phyloP scores from a whole-genome alignment of 2,888 invertebrate species.

The Homarus gammarus region DNA sequence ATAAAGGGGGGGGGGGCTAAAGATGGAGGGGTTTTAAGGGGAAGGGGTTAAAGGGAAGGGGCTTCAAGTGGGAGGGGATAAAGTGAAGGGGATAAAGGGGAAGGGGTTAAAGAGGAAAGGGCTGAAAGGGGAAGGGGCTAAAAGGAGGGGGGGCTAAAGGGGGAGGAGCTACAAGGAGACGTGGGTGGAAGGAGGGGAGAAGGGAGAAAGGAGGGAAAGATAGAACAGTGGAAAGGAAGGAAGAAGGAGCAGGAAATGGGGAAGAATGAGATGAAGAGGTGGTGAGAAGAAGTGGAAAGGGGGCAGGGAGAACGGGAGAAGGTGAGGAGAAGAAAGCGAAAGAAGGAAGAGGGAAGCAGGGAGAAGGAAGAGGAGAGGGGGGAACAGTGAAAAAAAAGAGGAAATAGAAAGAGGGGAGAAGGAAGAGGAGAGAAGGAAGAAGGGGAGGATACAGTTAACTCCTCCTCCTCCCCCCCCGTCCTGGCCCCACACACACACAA shows the following conservation, averaged over 20 bases:
- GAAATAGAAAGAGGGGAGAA: slow-evolving; percentile 9
- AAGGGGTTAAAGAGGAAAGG: slow-evolving; percentile 14
- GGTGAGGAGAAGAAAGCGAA: neutral
- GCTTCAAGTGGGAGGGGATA: no score
- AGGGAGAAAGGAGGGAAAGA: neutral
- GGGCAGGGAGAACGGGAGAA: neutral
- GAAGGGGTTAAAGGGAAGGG: no score
- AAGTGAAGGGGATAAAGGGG: no score
- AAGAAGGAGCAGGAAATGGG: neutral
- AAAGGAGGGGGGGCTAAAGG: neutral
- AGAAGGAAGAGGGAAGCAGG: slow-evolving; percentile 1
- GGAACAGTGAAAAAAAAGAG: neutral
- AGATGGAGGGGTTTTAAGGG: no score
- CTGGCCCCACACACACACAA: no score
- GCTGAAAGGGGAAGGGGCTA: neutral
- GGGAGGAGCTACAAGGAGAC: slow-evolving; percentile 13
- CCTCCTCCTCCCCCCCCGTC: no score
- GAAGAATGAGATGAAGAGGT: slow-evolving; percentile 1
- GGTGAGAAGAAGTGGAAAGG: neutral
- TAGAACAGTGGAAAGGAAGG: neutral
- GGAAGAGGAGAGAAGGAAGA: neutral
- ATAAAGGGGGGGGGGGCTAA: no score
- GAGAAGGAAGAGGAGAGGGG: neutral
- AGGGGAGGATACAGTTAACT: neutral
- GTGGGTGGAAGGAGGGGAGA: neutral